Percentiles rank a stretch among this genome's conserved stretches.
Evolutionary conservation across 2,113 vertebrate species (phyloP).

Genomic region (Zingel zingel): DNA sequence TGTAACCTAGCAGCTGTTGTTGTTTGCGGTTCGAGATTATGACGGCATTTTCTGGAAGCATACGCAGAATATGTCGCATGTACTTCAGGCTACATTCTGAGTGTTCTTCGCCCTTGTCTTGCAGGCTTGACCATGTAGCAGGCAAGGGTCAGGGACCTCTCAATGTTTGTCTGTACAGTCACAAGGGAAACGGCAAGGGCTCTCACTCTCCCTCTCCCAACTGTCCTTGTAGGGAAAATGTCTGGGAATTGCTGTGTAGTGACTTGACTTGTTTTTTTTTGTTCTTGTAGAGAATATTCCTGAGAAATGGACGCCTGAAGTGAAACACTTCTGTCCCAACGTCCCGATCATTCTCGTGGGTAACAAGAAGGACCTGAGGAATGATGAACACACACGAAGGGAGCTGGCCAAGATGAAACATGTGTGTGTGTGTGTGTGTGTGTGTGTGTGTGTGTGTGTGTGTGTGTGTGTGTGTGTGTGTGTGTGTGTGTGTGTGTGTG

Average conservation of each 20-base stretch:
- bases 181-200: conserved; percentile 10
- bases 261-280: background rate
- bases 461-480: no score
- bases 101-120: background rate
- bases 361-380: conserved; percentile 97
- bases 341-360: conserved; percentile 98
- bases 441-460: no score
- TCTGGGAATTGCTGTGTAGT: background rate
- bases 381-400: conserved; percentile 94
- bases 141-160: conserved; percentile 29
- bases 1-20: background rate
- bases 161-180: conserved; percentile 28
- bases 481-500: no score
- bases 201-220: background rate
- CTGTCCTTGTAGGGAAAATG: conserved; percentile 34
- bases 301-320: conserved; percentile 98
- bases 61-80: background rate
- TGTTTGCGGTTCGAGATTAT: background rate
- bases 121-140: conserved; percentile 3
- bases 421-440: conserved; percentile 31
- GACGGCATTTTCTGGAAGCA: background rate
- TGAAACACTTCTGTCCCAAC: conserved; percentile 98
- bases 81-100: background rate
- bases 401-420: conserved; percentile 99
- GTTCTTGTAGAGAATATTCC: conserved; percentile 93